phyloP scores from a whole-genome alignment of 2,797 vertebrate genomes.

The Acanthis flammea region DNA sequence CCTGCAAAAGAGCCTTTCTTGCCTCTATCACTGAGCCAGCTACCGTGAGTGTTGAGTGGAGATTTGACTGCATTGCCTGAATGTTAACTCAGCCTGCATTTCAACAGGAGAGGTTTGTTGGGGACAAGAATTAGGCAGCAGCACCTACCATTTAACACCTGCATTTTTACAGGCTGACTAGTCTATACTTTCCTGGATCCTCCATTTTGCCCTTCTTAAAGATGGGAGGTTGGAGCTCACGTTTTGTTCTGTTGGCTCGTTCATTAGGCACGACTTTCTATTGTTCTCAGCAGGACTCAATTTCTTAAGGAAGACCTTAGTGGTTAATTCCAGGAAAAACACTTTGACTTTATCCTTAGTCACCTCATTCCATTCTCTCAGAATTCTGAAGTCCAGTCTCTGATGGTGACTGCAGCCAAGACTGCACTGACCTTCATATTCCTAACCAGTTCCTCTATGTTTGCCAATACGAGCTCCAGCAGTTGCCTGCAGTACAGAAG shows the following conservation, averaged over 20 bases:
- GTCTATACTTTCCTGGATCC: not conserved
- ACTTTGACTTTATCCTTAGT: not conserved
- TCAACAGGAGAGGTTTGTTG: no score
- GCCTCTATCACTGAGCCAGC: no score
- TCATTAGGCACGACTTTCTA: not conserved
- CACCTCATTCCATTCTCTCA: not conserved
- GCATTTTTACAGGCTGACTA: not conserved
- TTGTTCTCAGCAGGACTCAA: not conserved
- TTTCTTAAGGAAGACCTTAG: not conserved
- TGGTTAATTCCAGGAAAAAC: not conserved
- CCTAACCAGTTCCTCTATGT: not conserved
- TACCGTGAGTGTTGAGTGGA: no score
- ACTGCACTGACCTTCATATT: not conserved
- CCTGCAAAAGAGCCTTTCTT: no score
- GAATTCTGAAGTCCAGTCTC: not conserved
- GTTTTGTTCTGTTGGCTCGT: not conserved
- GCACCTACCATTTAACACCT: no score
- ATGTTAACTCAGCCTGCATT: no score
- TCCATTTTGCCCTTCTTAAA: not conserved
- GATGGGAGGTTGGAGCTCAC: not conserved
- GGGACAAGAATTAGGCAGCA: no score
- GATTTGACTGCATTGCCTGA: no score
- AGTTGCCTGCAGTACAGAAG: not conserved
- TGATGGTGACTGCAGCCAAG: not conserved
- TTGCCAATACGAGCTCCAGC: not conserved